A percentile compares a stretch with the other conserved stretches of the same genome.
phyloP scores from a whole-genome alignment of 2,113 vertebrate species.

The Ceratotherium simum region DNA sequence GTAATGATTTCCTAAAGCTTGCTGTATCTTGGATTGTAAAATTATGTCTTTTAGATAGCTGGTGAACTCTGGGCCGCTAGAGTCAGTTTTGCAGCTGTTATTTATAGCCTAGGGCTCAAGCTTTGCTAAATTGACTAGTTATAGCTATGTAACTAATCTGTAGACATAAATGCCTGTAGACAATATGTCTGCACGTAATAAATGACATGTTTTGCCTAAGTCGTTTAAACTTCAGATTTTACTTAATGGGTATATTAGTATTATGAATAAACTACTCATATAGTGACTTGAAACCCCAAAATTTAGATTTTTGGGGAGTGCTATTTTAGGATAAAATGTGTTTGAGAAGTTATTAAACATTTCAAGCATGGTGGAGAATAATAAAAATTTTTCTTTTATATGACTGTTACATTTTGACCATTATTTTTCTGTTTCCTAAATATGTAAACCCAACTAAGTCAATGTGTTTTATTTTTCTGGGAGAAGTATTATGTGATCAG shows the following conservation, averaged over 20 bases:
- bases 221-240: constrained; percentile 53
- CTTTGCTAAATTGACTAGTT: constrained; percentile 31
- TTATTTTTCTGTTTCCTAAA: constrained; percentile 51
- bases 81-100: constrained; percentile 13
- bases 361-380: not conserved
- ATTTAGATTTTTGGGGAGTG: not conserved
- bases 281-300: constrained; percentile 44
- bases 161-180: not conserved
- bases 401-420: constrained; percentile 6
- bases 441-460: not conserved
- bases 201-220: not conserved
- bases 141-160: not conserved
- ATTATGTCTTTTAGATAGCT: not conserved
- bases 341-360: constrained; percentile 43
- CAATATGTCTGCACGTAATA: not conserved
- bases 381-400: constrained; percentile 25
- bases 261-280: not conserved
- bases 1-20: not conserved
- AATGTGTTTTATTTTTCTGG: not conserved
- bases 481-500: not conserved
- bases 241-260: not conserved
- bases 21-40: constrained; percentile 23
- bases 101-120: not conserved
- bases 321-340: constrained; percentile 30
- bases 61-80: not conserved